Percentiles rank a stretch among this genome's conserved stretches.
phyloP scores from a whole-genome alignment of 2,797 vertebrate genomes.

The Leucoraja ocellata region DNA sequence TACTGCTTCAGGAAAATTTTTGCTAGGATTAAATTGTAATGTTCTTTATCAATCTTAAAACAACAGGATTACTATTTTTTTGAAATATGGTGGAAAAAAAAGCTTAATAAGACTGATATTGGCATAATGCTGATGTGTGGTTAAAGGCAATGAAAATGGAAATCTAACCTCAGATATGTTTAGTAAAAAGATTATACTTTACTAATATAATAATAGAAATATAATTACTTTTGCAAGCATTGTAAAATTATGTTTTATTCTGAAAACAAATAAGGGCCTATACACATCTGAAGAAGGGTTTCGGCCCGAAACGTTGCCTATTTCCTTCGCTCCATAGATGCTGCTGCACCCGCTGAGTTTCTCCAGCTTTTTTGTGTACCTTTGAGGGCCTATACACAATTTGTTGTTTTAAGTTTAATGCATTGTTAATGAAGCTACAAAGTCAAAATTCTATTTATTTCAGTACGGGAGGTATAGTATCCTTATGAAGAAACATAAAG shows the following conservation, averaged over 20 bases:
- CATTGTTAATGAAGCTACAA: constrained; percentile 94
- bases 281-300: constrained; percentile 48
- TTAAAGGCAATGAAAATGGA: not conserved
- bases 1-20: not conserved
- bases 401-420: constrained; percentile 46
- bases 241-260: not conserved
- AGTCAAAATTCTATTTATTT: constrained; percentile 95
- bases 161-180: not conserved
- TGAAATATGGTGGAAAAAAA: not conserved
- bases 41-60: not conserved
- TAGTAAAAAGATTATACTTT: not conserved
- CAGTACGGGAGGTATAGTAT: constrained; percentile 91
- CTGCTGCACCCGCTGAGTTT: too few relatives aligned
- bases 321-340: too few relatives aligned
- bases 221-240: constrained; percentile 23
- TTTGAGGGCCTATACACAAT: constrained; percentile 75
- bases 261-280: constrained; percentile 57
- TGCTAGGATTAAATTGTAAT: not conserved
- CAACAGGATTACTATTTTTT: not conserved
- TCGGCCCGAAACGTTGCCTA: too few relatives aligned
- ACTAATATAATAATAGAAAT: not conserved
- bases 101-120: not conserved
- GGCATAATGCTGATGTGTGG: not conserved
- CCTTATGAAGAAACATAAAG: constrained; percentile 83
- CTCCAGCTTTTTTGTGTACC: too few relatives aligned